Evolutionary conservation across 2,888 invertebrate species (phyloP).

Genomic region (Eumacrocentrus americanus): DNA sequence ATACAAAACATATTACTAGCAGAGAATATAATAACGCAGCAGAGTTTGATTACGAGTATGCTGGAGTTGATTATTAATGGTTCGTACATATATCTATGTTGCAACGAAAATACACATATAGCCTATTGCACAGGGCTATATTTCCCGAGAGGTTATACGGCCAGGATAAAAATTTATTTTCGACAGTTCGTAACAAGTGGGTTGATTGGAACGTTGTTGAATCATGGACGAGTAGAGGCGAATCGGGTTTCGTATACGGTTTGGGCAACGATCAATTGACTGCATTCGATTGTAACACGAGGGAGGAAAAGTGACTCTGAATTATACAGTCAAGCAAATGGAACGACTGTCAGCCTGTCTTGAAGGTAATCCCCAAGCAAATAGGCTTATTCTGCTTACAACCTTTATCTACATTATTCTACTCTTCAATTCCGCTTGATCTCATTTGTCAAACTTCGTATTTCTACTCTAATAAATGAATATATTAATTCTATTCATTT

Average conservation of each 20-base stretch:
- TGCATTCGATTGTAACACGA: conserved; percentile 11
- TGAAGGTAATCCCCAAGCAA: neutral
- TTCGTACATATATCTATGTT: neutral
- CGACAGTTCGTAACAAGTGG: conserved; percentile 21
- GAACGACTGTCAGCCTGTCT: neutral
- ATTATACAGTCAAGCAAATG: conserved; percentile 13
- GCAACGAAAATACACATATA: neutral
- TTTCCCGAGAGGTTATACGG: conserved; percentile 16
- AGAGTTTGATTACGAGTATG: conserved; percentile 1
- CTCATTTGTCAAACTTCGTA: neutral
- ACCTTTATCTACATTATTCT: neutral
- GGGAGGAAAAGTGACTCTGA: neutral
- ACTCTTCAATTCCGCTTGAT: neutral
- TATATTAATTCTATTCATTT: neutral
- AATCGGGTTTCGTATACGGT: conserved; percentile 10
- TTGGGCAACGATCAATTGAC: conserved; percentile 12
- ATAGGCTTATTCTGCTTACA: neutral
- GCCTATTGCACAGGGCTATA: conserved; percentile 3
- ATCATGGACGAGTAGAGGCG: conserved; percentile 17
- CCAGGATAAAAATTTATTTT: conserved; percentile 16
- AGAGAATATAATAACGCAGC: neutral
- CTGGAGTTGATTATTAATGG: neutral
- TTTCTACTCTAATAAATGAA: too few species aligned
- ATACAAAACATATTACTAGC: too few species aligned
- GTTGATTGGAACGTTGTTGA: conserved; percentile 22